Evolutionary conservation across 2,888 invertebrate species (phyloP), one percentile per base, ranked within the genome.

Genomic region (Orthosia cruda): DNA sequence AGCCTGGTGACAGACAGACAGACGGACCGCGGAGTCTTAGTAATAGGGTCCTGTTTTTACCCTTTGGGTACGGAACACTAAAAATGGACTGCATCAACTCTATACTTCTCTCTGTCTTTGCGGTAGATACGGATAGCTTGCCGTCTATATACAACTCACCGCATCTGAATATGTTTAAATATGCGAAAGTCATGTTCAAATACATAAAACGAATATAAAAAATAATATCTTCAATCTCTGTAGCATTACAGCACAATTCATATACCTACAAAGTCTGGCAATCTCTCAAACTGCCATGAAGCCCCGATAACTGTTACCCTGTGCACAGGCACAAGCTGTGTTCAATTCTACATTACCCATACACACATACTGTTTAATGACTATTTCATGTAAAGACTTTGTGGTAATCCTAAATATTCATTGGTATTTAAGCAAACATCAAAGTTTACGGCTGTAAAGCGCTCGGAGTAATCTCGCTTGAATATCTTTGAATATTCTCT

Each of bases 381-480:
- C 61, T 61, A 54, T 78, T 83, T 86, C 77, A 69, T 73, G 62
- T 74, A 16, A 67, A 68, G 65, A 72, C 65, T 74, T 77, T 77
- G 66, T 82, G 58, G 77, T 64, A 77, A 80, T 76, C 64, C 66
- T 80, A 78, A 76, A 82, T 80, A 86, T 83, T 80, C 85, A 86
- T 74, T 58, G 67, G 80, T 77, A 83, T 86, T 86, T 74, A 82
- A 77, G 83, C 75, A 80, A 80, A 85, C 87, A 80, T 85, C 74
- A 83, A 86, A 77, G 67, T 85, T 86, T 67, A 85, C 74, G 50
- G 80, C 62, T 74, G 74, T 86, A 83, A 86, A 85, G 50, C 73
- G 57, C 55, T 49, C 26, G 55, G 13, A 61, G 74, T 78, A 74
- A 72, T 67, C 20, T 26, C 40, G 26, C 57, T 62, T 61, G 40